A percentile compares a stretch with the other conserved stretches of the same genome.
Evolutionary conservation across 2,113 vertebrate species (phyloP).

Genomic region (Phrynosoma platyrhinos): DNA sequence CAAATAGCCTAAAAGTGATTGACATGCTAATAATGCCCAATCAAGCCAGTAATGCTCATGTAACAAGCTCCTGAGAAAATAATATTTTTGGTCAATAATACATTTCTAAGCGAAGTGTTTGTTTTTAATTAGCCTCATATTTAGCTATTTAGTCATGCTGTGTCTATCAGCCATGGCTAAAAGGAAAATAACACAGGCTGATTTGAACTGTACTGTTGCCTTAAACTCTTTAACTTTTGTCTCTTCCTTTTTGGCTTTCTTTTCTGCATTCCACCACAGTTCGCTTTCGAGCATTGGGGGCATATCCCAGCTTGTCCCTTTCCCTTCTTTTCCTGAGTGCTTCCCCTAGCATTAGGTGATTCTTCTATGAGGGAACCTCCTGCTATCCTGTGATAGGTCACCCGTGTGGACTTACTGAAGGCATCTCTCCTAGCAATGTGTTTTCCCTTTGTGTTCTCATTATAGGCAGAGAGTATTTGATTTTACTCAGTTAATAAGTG

Average conservation of each 20-base stretch:
- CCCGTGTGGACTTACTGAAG: slow-evolving; percentile 80
- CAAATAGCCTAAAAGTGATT: slow-evolving; percentile 78
- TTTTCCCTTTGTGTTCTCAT: slow-evolving; percentile 69
- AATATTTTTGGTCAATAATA: slow-evolving; percentile 73
- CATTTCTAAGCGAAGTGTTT: slow-evolving; percentile 80
- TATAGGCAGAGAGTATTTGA: slow-evolving; percentile 79
- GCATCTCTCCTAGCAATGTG: slow-evolving; percentile 60
- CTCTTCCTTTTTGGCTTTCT: slow-evolving; percentile 73
- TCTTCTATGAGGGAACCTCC: slow-evolving; percentile 71
- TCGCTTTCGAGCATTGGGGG: slow-evolving; percentile 63
- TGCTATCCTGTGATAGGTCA: slow-evolving; percentile 83
- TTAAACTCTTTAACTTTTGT: slow-evolving; percentile 70
- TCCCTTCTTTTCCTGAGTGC: slow-evolving; percentile 66
- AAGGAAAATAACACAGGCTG: slow-evolving; percentile 67
- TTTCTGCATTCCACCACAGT: slow-evolving; percentile 75
- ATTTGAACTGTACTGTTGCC: slow-evolving; percentile 49
- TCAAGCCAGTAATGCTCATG: slow-evolving; percentile 55
- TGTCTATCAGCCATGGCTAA: slow-evolving; percentile 64
- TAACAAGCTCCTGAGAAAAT: slow-evolving; percentile 77
- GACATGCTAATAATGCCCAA: slow-evolving; percentile 72
- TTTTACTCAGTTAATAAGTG: slow-evolving; percentile 81
- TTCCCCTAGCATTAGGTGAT: slow-evolving; percentile 78
- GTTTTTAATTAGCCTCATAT: slow-evolving; percentile 85
- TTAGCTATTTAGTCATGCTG: slow-evolving; percentile 81
- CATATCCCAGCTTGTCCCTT: slow-evolving; percentile 72